Conservation (phyloP, 1,140 invertebrate genomes). For the Oryctes rhinoceros region DNA sequence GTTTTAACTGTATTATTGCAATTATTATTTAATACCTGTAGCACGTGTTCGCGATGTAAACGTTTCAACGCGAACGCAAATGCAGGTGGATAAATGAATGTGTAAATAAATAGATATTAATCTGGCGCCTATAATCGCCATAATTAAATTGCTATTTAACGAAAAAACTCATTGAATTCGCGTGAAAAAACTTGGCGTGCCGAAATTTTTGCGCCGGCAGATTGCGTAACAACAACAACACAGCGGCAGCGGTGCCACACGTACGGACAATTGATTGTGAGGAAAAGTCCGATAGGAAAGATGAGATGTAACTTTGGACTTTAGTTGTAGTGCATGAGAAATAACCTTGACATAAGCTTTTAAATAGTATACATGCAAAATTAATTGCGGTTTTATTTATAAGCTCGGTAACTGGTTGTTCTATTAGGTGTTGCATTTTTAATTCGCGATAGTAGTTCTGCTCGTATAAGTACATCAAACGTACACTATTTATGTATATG, state of each 20-base stretch:
- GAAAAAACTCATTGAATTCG: conserved; percentile 29
- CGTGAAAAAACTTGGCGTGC: background rate
- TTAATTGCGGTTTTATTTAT: conserved; percentile 34
- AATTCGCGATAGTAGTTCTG: background rate
- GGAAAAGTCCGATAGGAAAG: background rate
- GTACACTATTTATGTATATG: background rate
- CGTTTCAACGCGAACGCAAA: conserved; percentile 12
- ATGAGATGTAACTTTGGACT: background rate
- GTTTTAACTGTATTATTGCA: conserved; percentile 38
- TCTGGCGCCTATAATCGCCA: conserved; percentile 25
- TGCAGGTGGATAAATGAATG: conserved; percentile 17
- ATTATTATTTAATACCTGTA: conserved; percentile 40
- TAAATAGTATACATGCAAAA: conserved; percentile 19
- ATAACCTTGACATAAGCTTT: conserved; percentile 32
- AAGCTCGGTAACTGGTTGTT: conserved; percentile 16
- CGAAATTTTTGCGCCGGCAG: background rate
- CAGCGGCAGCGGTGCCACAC: background rate
- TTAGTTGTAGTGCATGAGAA: background rate
- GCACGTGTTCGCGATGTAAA: conserved; percentile 21
- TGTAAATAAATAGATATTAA: conserved; percentile 34
- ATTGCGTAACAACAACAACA: conserved; percentile 16
- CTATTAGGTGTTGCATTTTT: conserved; percentile 1
- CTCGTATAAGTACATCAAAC: too few species aligned
- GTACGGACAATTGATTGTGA: too few species aligned
- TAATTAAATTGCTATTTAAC: conserved; percentile 21